A percentile compares a stretch with the other conserved stretches of the same genome.
These are phyloP conservation scores for Herpailurus yagouaroundi DNA, from an alignment of 2,113 vertebrate genomes.

Conservation along the genomic window DNA sequence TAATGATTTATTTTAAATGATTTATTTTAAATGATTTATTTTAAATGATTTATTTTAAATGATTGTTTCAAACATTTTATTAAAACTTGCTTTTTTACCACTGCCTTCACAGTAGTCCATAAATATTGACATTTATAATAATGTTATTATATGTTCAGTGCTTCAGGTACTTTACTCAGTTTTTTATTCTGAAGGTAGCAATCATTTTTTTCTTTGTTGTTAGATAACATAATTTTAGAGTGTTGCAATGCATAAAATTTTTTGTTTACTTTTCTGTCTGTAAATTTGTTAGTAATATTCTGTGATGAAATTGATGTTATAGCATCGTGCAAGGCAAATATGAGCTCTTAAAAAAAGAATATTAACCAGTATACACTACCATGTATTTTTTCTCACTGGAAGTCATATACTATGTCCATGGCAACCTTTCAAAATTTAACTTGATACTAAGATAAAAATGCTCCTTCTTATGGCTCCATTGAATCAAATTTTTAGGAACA, in stretches of 20 bases:
- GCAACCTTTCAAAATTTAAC: conserved; percentile 49
- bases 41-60: neutral
- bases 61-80: conserved; percentile 56
- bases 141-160: conserved; percentile 48
- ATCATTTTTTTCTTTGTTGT: conserved; percentile 56
- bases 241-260: conserved; percentile 22
- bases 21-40: conserved; percentile 49
- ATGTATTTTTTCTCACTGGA: conserved; percentile 29
- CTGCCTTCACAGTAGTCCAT: conserved; percentile 3
- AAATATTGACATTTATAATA: conserved; percentile 58
- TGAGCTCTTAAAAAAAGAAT: conserved; percentile 5
- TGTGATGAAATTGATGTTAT: conserved; percentile 28
- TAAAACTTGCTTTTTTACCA: conserved; percentile 2
- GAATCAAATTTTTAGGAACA: conserved; percentile 35
- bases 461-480: neutral
- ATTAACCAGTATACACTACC: neutral
- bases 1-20: conserved; percentile 38
- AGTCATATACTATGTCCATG: neutral
- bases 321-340: conserved; percentile 32
- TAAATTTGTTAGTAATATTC: conserved; percentile 58
- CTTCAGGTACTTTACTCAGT: conserved; percentile 25
- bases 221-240: conserved; percentile 57
- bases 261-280: conserved; percentile 62
- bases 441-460: conserved; percentile 23
- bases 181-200: conserved; percentile 51